Evolutionary conservation across 2,888 invertebrate species (phyloP), one percentile per base, ranked within the genome.

Genomic region (Agrilus cyanescens): DNA sequence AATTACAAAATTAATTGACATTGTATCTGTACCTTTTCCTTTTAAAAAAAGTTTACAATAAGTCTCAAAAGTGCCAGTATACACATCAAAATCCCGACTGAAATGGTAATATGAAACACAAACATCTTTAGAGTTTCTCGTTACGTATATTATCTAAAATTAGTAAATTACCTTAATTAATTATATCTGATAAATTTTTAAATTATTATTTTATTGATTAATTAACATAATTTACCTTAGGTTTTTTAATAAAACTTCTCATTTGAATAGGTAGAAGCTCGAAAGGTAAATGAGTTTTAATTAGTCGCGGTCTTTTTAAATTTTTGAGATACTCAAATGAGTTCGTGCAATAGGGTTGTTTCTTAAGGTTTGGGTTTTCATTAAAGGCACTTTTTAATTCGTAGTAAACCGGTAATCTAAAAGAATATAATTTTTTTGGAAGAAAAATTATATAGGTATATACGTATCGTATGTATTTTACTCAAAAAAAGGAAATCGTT

Each of bases 401-500:
- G 20, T 20, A 20, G 7, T 20, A 46, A 10, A 33, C 14, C 8
- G 10, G 2, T 10, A 30, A 13, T 12, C 31, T 12, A 34, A 30
- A 15, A 38, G 14, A 12, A 15, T 32, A 13, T 10, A 29, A 18
- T 41, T 38, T 12, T 30, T 37, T 20, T 44, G 35, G 37, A 12
- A 33, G 4, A 42, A 8, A 6, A 13, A 13, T 10, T 37, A 12
- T 4, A 12, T 13, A 7, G 12, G 13, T 7, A 35, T 7, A 6
- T 4, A 20, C 20, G 7, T 12, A 25, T 40, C 18, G 29, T 8
- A 16, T 15, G 15, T 32, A 18, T 10, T 40, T 40, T 47, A 49
- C 49, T 49, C 49, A n/a, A 49, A 20, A 33, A 43, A 46, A 12
- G 43, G 43, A 32, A 43, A 46, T 32, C 49, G 38, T 4, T 37